Base-by-base conservation (phyloP, 1,140 invertebrate species). In the Patella vulgata region DNA sequence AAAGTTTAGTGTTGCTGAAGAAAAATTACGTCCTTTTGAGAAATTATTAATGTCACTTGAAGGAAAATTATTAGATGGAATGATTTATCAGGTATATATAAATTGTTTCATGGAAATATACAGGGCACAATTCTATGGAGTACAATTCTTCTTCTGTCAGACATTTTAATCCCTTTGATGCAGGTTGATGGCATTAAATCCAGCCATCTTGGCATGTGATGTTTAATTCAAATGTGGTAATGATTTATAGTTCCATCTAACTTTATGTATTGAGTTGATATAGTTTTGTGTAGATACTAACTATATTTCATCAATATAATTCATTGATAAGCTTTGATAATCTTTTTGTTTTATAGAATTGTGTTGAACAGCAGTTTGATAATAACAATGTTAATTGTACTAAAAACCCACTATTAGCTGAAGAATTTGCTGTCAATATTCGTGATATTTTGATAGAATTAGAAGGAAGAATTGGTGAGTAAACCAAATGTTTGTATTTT, bases 361-460 rank as follows among this genome's bases (percentile, higher is more conserved):
- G 80, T 76, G 79, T 94, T 8, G 89, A 92, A 70, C 88, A 88
- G 70, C 82, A 89, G 30, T 88, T 91, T 84, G 87, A 89, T 60
- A 83, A 91, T 31, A 88, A 87, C 58, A 62, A 66, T 14, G 73
- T 79, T 6, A 71, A 66, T 65, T 85, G 87, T 19, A 84, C 88
- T 11, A 92, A 92, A 75, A 90, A 89, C 70, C 85, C 86, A 12
- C 74, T 83, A 46, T 87, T 94, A 75, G 87, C 86, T 46, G 89
- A 91, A 67, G 91, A 94, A 80, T 89, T 94, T 78, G 81, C 87
- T 28, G 84, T 87, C 40, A 94, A 91, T 77, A 84, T 95, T 33
- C 89, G 87, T 74, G 88, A 89, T 70, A 83, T 86, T 28, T 84
- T 92, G 33, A 66, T 75, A 30, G 88, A 90, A 56, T 73, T 93